A percentile compares a stretch with the other conserved stretches of the same genome.
Conservation (phyloP, 2,797 vertebrate species). For the Falco novaeseelandiae region DNA sequence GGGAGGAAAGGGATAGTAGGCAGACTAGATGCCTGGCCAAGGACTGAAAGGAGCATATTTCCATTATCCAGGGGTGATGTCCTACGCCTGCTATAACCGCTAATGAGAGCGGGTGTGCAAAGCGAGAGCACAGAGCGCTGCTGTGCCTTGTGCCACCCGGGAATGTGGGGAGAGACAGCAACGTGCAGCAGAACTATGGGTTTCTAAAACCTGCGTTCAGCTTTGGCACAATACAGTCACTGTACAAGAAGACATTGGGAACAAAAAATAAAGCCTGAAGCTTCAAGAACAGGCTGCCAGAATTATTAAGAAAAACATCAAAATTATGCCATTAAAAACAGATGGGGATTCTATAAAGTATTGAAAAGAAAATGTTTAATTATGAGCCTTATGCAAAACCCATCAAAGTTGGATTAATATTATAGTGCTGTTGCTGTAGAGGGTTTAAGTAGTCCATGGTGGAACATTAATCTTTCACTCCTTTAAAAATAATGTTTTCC, state of each 20-base stretch:
- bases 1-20: neutral
- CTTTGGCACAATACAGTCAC: conserved; percentile 76
- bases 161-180: neutral
- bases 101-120: neutral
- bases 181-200: neutral
- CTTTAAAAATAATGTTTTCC: conserved; percentile 82
- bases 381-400: conserved; percentile 82
- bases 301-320: conserved; percentile 83
- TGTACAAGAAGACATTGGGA: conserved; percentile 80
- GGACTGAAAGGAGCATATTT: neutral
- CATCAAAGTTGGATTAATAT: conserved; percentile 82
- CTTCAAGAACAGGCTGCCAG: conserved; percentile 77
- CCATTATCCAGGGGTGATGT: neutral
- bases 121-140: neutral
- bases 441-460: conserved; percentile 79
- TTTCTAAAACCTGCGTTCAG: conserved; percentile 58
- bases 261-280: conserved; percentile 78
- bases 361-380: conserved; percentile 85
- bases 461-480: conserved; percentile 80
- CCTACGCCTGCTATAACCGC: neutral
- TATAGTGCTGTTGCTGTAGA: conserved; percentile 75
- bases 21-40: neutral
- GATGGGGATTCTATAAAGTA: conserved; percentile 82
- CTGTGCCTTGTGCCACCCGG: neutral
- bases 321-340: conserved; percentile 85